Conservation (phyloP, 2,888 invertebrate species). For the Pollenia griseotomentosa region DNA sequence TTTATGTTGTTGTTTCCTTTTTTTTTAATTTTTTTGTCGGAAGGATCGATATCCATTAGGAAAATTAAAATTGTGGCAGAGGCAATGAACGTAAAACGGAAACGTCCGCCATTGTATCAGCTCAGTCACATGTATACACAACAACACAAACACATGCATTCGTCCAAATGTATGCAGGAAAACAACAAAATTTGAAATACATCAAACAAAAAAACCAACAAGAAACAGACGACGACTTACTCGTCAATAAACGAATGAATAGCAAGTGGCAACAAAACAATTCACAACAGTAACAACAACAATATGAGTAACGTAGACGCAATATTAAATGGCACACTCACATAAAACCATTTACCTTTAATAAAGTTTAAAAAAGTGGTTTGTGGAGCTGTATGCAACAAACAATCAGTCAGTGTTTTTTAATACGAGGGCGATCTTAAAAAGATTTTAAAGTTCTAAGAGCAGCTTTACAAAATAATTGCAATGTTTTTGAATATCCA, state of each 20-base stretch:
- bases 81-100: conserved; percentile 82
- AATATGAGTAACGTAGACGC: conserved; percentile 53
- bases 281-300: conserved; percentile 53
- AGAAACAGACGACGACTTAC: conserved; percentile 75
- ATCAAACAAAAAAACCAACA: conserved; percentile 80
- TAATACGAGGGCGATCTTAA: conserved; percentile 4
- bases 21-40: conserved; percentile 65
- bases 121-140: conserved; percentile 74
- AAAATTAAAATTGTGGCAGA: conserved; percentile 85
- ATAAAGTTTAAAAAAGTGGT: conserved; percentile 48
- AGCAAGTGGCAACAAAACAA: conserved; percentile 72
- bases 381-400: conserved; percentile 3
- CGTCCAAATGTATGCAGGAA: conserved; percentile 70
- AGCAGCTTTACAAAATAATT: too few species aligned
- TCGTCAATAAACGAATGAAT: conserved; percentile 71
- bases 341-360: conserved; percentile 49
- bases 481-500: too few species aligned
- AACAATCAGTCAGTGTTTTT: neutral
- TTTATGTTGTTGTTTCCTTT: conserved; percentile 50
- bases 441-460: neutral
- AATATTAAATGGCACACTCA: conserved; percentile 63
- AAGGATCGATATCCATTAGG: conserved; percentile 85
- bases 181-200: conserved; percentile 74
- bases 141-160: conserved; percentile 61
- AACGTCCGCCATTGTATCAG: conserved; percentile 74